Evolutionary conservation across 2,888 invertebrate genomes (phyloP), one percentile per base, ranked within the genome.

Genomic region (Lithophane ornitopus): DNA sequence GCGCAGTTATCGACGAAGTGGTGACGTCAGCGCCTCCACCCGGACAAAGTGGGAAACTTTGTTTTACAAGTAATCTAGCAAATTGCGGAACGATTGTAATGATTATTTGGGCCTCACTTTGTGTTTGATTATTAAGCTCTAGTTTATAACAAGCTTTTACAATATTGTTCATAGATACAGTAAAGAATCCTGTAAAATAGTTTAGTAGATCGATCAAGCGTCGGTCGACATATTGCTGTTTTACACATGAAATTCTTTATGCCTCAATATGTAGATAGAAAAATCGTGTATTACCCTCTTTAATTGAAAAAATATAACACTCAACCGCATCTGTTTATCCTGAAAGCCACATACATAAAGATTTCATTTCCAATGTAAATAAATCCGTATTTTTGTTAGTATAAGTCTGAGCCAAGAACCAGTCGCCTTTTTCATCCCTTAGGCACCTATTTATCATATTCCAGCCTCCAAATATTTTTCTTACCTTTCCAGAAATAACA

Each of bases 21-120:
- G 74, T 67, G 81, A 63, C 81, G 74, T 49, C 28, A 68, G 69
- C 72, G 39, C 34, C 44, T 52, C 73, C 58, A 76, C 63, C 77
- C 62, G 83, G 74, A 34, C 54, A 54, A 59, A 68, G 28, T 70
- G 39, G 44, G 34, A 69, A 85, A 86, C 66, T 86, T 86, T 84
- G 86, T 86, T 84, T 80, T 78, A 78, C 70, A 82, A 82, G 76
- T 85, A 80, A 84, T 84, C 63, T 68, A 56, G 66, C 56, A 67
- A 82, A 80, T 80, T 76, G 73, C 19, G 58, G 41, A 61, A 41
- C 58, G 71, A 71, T 71, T 71, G 58, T 68, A 70, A 61, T 63
- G 63, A 74, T 63, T 34, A 56, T 65, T 61, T 66, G 41, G 61
- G 56, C 44, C 34, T 22, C n/a, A 56, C n/a, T 77, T 66, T 62